Percentiles rank a stretch among this genome's conserved stretches.
Evolutionary conservation across 1,140 invertebrate species (phyloP).

Genomic region (Scylla paramamosain): DNA sequence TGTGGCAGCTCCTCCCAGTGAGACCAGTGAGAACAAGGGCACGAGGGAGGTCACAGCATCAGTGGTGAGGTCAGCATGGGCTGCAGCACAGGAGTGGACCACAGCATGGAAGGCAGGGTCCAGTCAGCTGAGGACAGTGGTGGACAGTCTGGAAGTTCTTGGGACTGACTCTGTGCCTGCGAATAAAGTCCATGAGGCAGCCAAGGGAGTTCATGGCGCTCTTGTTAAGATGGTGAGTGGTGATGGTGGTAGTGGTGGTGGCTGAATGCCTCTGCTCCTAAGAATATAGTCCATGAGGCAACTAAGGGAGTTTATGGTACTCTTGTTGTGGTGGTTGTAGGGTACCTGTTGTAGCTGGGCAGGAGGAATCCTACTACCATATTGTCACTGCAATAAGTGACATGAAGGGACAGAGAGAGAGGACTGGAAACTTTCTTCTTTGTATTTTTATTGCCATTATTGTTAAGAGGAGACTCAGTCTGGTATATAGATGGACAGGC

Average conservation of each 20-base stretch:
- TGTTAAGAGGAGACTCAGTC: too few relatives aligned
- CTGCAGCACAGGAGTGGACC: slow-evolving; percentile 63
- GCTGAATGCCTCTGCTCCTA: too few relatives aligned
- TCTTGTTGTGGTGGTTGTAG: too few relatives aligned
- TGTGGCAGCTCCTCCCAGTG: slow-evolving; percentile 29
- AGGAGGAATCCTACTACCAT: too few relatives aligned
- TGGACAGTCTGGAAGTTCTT: background rate
- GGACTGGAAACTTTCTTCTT: too few relatives aligned
- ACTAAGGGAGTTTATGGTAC: too few relatives aligned
- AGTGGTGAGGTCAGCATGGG: slow-evolving; percentile 60
- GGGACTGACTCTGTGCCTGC: background rate
- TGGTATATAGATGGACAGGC: too few relatives aligned
- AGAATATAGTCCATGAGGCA: too few relatives aligned
- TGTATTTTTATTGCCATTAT: too few relatives aligned
- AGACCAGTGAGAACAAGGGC: background rate
- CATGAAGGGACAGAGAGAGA: too few relatives aligned
- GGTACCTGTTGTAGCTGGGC: too few relatives aligned
- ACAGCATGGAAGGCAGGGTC: slow-evolving; percentile 55
- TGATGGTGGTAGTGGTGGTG: background rate
- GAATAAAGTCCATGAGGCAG: slow-evolving; percentile 38
- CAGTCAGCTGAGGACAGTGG: slow-evolving; percentile 56
- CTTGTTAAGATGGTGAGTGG: slow-evolving; percentile 55
- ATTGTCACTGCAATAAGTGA: too few relatives aligned
- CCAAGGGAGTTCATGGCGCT: slow-evolving; percentile 33
- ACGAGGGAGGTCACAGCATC: slow-evolving; percentile 50